These are phyloP conservation scores for Dicyrtoma fusca DNA, from an alignment of 2,888 invertebrate genomes.

Conservation along the genomic window DNA sequence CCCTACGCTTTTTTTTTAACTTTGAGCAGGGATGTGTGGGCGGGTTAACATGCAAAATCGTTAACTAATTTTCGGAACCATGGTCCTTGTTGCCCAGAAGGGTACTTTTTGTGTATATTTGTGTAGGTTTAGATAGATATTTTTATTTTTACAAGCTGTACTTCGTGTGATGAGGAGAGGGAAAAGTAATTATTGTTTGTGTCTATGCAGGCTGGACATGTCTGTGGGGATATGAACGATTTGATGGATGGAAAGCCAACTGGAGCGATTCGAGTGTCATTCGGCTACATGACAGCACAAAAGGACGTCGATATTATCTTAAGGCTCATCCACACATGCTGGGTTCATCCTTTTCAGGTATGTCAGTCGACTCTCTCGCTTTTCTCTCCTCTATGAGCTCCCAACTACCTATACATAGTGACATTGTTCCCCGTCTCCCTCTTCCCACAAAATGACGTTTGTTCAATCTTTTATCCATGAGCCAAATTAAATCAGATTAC, in stretches of 20 bases:
- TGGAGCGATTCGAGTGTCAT: conserved; percentile 87
- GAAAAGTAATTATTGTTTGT: not conserved
- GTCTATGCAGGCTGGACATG: conserved; percentile 74
- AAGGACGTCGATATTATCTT: conserved; percentile 52
- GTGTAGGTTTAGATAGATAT: no score
- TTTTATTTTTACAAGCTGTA: not conserved
- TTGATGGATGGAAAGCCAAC: conserved; percentile 84
- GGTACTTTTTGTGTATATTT: no score
- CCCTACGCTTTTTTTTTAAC: no score
- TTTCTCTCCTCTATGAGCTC: not conserved
- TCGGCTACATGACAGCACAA: conserved; percentile 83
- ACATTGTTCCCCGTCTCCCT: conserved; percentile 4
- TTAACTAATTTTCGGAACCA: no score
- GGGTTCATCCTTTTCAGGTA: conserved; percentile 51
- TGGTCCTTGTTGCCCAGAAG: no score
- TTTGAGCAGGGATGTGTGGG: no score
- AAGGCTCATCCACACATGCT: conserved; percentile 51
- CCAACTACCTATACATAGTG: not conserved
- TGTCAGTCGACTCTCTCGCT: not conserved
- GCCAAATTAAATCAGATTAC: conserved; percentile 34
- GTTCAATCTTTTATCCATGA: conserved; percentile 12
- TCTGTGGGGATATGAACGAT: conserved; percentile 87
- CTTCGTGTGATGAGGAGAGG: not conserved
- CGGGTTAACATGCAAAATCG: no score
- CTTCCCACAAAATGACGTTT: conserved; percentile 1